Base-by-base conservation (phyloP, 2,113 vertebrate species). In the Phrynosoma platyrhinos region DNA sequence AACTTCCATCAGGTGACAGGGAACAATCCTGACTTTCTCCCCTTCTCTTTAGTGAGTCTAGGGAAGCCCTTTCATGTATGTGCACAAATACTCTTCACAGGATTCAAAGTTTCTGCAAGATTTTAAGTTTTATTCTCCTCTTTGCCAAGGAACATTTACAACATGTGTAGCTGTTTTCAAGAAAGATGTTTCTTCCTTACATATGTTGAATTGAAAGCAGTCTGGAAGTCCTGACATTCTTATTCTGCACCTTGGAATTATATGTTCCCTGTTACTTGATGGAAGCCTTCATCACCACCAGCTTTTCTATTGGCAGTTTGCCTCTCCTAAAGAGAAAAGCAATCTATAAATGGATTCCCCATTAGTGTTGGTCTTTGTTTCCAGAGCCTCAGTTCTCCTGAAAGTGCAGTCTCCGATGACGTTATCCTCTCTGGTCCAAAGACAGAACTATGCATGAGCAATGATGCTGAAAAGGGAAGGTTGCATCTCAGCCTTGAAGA, bases 401-500 rank as follows among this genome's bases (percentile, higher is more conserved):
- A 42, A 13, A 47, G 83, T 64, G 55, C 42, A 23, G 23, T 4
- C 0, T 40, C 85, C 78, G 72, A 86, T 55, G 83, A 76, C 77
- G 88, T 58, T 77, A 72, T 74, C 25, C 74, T 77, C 76, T 86
- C 91, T 23, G 77, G 58, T 81, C 81, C 47, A 85, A 82, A 85
- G 2, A 0, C 72, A 53, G 75, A 27, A 13, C 79, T n/a, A 27
- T 66, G 36, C 23, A 42, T 75, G 0, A 27, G 68, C 4, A 68
- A 80, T 62, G 58, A 30, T 58, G 55, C 0, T 1, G 90, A 87
- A 83, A 96, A 84, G 71, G 96, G 98, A 89, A 96, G 96, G 83
- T 95, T 97, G 25, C 95, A 98, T 16, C 95, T 98, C 77, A 97
- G 96, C 91, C 95, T 97, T 6, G 94, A 97, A 89, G 97, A 98